Evolutionary conservation across 1,140 invertebrate species (phyloP).

Genomic region (Drosophila ohnishii): DNA sequence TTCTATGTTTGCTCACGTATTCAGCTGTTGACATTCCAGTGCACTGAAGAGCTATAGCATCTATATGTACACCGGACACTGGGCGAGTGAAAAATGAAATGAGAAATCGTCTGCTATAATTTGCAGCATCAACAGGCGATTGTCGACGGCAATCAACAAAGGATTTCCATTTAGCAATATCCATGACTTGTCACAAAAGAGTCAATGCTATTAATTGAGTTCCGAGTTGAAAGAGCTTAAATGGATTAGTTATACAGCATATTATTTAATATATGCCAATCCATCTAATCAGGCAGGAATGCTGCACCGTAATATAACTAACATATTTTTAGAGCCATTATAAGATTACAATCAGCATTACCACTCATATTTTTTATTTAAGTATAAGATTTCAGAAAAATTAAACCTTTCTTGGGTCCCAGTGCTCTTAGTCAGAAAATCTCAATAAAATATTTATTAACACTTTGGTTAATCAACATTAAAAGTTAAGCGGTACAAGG

Average conservation of each 20-base stretch:
- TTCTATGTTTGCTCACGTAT: constrained; percentile 81
- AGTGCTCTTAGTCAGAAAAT: not conserved
- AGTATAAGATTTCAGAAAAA: not conserved
- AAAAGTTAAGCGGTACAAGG: constrained; percentile 11
- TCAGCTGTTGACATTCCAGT: constrained; percentile 76
- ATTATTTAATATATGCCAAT: not conserved
- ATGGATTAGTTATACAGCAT: not conserved
- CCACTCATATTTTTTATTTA: not conserved
- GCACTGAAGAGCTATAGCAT: constrained; percentile 49
- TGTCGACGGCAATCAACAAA: constrained; percentile 19
- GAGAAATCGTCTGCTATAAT: constrained; percentile 71
- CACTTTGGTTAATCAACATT: not conserved
- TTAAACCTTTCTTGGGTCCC: not conserved
- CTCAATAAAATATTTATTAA: constrained; percentile 4
- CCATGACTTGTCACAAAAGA: constrained; percentile 26
- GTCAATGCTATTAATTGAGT: constrained; percentile 12
- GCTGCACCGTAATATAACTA: no score
- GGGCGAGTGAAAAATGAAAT: constrained; percentile 57
- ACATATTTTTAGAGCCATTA: not conserved
- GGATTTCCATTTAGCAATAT: constrained; percentile 25
- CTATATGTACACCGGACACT: constrained; percentile 29
- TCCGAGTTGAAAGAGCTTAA: not conserved
- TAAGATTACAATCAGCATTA: not conserved
- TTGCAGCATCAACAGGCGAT: constrained; percentile 79
- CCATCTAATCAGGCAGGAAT: no score